These are phyloP conservation scores for Drosophila baimaii DNA, from an alignment of 1,140 invertebrate species.

Conservation along the genomic window DNA sequence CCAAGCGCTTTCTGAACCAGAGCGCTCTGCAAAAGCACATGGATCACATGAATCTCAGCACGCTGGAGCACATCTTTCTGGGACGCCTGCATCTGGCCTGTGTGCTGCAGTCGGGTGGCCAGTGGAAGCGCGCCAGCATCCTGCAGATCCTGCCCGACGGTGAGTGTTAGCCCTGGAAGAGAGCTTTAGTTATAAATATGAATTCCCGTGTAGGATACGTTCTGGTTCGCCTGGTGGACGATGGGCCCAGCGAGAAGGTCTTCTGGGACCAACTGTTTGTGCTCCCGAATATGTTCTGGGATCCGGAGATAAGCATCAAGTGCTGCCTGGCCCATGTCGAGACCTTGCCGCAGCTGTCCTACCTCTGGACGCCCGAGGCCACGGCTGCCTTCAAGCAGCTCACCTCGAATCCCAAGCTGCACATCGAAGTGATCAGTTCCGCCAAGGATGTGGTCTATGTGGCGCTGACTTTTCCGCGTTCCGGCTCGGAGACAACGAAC, in stretches of 20 bases:
- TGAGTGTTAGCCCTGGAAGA: no score
- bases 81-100: constrained; percentile 54
- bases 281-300: constrained; percentile 48
- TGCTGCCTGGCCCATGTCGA: constrained; percentile 73
- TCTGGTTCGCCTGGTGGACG: constrained; percentile 64
- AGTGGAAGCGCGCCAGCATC: constrained; percentile 68
- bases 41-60: constrained; percentile 10
- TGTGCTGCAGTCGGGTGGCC: constrained; percentile 34
- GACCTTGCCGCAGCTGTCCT: constrained; percentile 54
- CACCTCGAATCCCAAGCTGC: constrained; percentile 61
- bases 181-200: no score
- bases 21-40: constrained; percentile 25
- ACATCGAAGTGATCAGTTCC: constrained; percentile 42
- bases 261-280: constrained; percentile 61
- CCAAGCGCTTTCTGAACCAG: background rate
- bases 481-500: constrained; percentile 35
- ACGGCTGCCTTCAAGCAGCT: constrained; percentile 57
- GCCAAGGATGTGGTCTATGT: constrained; percentile 35
- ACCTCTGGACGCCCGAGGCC: constrained; percentile 59
- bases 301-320: constrained; percentile 42
- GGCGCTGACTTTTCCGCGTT: constrained; percentile 45
- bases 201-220: constrained; percentile 67
- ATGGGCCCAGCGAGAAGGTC: constrained; percentile 36
- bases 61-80: constrained; percentile 56
- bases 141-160: constrained; percentile 51